Percentiles rank a stretch among this genome's conserved stretches.
phyloP scores from a whole-genome alignment of 2,888 invertebrate species.

The Lacanobia wlatinum region DNA sequence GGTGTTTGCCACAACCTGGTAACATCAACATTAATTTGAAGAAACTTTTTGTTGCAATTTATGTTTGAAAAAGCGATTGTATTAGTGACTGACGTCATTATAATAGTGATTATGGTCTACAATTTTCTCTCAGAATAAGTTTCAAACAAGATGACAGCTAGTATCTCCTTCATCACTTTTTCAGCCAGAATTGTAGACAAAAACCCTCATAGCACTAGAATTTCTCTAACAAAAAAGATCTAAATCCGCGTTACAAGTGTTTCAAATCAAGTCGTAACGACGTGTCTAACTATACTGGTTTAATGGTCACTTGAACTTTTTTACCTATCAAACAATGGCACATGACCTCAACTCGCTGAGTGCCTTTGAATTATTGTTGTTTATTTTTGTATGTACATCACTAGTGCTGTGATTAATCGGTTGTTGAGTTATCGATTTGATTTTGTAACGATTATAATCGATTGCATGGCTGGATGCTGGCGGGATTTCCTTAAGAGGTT shows the following conservation, averaged over 20 bases:
- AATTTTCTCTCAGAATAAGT: not conserved
- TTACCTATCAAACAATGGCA: slow-evolving; percentile 78
- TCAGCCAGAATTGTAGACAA: slow-evolving; percentile 10
- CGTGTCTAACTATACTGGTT: slow-evolving; percentile 69
- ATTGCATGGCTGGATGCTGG: not conserved
- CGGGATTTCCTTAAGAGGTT: not conserved
- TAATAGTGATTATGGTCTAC: not conserved
- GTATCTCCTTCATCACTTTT: slow-evolving; percentile 18
- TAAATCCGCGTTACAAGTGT: slow-evolving; percentile 51
- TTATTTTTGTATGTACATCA: slow-evolving; percentile 72
- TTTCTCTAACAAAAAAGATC: slow-evolving; percentile 53
- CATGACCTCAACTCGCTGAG: slow-evolving; percentile 82
- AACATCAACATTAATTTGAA: no score
- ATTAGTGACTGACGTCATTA: not conserved
- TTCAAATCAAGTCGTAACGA: slow-evolving; percentile 31
- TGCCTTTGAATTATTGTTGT: slow-evolving; percentile 80
- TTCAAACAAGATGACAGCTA: slow-evolving; percentile 11
- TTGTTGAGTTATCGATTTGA: slow-evolving; percentile 19
- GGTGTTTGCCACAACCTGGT: no score
- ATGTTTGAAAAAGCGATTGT: not conserved
- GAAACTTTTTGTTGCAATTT: no score
- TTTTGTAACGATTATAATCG: not conserved
- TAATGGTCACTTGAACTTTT: slow-evolving; percentile 68
- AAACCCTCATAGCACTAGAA: slow-evolving; percentile 39
- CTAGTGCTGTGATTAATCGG: slow-evolving; percentile 49